Conservation (phyloP, 2,797 vertebrate species). For the Lacerta agilis region DNA sequence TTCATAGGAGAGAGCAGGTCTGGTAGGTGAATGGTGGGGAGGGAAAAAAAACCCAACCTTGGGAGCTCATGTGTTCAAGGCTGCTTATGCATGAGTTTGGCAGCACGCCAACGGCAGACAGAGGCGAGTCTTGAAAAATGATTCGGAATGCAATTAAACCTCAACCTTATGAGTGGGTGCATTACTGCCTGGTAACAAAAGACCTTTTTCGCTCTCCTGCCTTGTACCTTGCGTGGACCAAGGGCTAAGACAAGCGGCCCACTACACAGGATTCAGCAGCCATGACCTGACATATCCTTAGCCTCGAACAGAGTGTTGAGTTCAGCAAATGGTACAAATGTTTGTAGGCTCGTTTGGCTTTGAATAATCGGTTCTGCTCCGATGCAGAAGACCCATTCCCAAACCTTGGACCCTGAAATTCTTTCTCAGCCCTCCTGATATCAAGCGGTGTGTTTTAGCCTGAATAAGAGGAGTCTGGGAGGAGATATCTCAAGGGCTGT, state of each 20-base stretch:
- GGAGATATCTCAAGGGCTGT: too few relatives aligned
- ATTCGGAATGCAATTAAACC: constrained; percentile 41
- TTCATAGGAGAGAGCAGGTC: not conserved
- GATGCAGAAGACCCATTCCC: too few relatives aligned
- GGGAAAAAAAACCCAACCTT: not conserved
- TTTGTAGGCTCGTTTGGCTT: too few relatives aligned
- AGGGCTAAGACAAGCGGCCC: not conserved
- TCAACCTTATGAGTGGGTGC: not conserved
- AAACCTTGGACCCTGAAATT: too few relatives aligned
- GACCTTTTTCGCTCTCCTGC: not conserved
- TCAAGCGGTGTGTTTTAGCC: too few relatives aligned
- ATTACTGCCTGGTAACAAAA: not conserved
- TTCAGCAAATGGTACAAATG: too few relatives aligned
- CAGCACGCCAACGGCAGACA: constrained; percentile 9
- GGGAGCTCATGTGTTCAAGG: constrained; percentile 11
- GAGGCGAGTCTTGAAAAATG: constrained; percentile 4
- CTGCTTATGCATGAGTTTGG: constrained; percentile 28
- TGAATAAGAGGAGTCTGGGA: too few relatives aligned
- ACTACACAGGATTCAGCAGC: too few relatives aligned
- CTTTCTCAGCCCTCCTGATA: too few relatives aligned
- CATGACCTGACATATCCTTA: too few relatives aligned
- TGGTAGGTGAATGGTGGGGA: constrained; percentile 21
- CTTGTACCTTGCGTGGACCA: fast-evolving
- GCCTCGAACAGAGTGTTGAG: too few relatives aligned
- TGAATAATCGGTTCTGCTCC: too few relatives aligned